Conservation (phyloP, 2,797 vertebrate genomes). For the Galaxias olidus region DNA sequence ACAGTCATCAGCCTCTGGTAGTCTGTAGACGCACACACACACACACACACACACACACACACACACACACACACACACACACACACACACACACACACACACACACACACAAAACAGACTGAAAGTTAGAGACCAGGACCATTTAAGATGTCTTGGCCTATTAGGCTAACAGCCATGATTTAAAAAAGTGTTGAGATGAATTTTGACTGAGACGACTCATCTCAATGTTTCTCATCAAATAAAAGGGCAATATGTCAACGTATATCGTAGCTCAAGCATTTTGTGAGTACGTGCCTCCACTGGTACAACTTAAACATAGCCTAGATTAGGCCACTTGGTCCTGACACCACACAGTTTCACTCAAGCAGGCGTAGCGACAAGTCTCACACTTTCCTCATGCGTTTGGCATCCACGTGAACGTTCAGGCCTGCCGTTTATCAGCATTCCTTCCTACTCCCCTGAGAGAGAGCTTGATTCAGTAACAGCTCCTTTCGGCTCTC, state of each 20-base stretch:
- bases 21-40: slow-evolving; percentile 72
- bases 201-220: too few species aligned
- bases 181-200: too few species aligned
- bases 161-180: too few species aligned
- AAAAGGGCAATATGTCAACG: too few species aligned
- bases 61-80: neutral
- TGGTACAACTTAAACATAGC: too few species aligned
- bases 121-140: too few species aligned
- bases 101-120: neutral
- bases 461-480: slow-evolving; percentile 48
- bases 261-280: too few species aligned
- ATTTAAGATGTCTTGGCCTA: too few species aligned
- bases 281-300: too few species aligned
- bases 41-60: slow-evolving; percentile 18
- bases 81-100: slow-evolving; percentile 15
- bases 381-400: slow-evolving; percentile 40
- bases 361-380: slow-evolving; percentile 23
- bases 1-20: slow-evolving; percentile 99
- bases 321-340: too few species aligned
- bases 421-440: slow-evolving; percentile 42
- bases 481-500: slow-evolving; percentile 34
- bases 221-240: too few species aligned
- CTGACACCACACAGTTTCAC: slow-evolving; percentile 38
- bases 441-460: slow-evolving; percentile 58
- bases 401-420: slow-evolving; percentile 38